Percentiles rank a stretch among this genome's conserved stretches.
phyloP scores from a whole-genome alignment of 1,140 invertebrate genomes.

The Panagrolaimus sp. region DNA sequence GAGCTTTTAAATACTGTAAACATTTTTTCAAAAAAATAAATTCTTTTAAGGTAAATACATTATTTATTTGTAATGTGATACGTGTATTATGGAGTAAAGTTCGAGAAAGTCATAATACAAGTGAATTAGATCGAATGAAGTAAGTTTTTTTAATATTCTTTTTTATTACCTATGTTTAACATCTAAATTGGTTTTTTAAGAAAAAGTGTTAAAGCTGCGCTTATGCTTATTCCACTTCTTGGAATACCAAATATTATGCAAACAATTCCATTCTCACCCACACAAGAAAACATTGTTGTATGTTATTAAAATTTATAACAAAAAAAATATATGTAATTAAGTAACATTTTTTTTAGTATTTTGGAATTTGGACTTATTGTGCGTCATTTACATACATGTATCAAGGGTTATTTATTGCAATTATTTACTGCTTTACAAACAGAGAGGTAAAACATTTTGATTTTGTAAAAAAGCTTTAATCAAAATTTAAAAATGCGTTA shows the following conservation, averaged over 20 bases:
- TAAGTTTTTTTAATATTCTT: conserved; percentile 31
- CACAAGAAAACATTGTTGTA: conserved; percentile 57
- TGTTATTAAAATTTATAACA: conserved; percentile 17
- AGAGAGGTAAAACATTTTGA: conserved; percentile 43
- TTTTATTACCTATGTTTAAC: too few relatives aligned
- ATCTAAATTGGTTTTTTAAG: conserved; percentile 36
- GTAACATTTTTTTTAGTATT: conserved; percentile 45
- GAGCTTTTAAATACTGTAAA: conserved; percentile 10
- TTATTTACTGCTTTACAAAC: conserved; percentile 58
- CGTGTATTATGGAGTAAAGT: conserved; percentile 56
- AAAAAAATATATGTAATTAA: neutral
- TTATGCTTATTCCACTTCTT: conserved; percentile 56
- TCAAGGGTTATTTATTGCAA: conserved; percentile 56
- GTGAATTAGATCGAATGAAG: conserved; percentile 56
- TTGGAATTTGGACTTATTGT: conserved; percentile 57
- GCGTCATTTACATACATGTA: conserved; percentile 59
- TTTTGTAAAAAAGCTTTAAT: too few relatives aligned
- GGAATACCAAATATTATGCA: conserved; percentile 58
- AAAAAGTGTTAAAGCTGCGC: conserved; percentile 56
- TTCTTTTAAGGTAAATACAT: conserved; percentile 44
- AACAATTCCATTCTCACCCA: conserved; percentile 57
- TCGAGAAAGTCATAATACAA: conserved; percentile 46
- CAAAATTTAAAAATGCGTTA: too few relatives aligned
- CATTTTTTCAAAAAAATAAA: conserved; percentile 19
- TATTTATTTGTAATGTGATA: conserved; percentile 56